phyloP scores from a whole-genome alignment of 2,797 vertebrate species.

The Lutjanus campechanus region DNA sequence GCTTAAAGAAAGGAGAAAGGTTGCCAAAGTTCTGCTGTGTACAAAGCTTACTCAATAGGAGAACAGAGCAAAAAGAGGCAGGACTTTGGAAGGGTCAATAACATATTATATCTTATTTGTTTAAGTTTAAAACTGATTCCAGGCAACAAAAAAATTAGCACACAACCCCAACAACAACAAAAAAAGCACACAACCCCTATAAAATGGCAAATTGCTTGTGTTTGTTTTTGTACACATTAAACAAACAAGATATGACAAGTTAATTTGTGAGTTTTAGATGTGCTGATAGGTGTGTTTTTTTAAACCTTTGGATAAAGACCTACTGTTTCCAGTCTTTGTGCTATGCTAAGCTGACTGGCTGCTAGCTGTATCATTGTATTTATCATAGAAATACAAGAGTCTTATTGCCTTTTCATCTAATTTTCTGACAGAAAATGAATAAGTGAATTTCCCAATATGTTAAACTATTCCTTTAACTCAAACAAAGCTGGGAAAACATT shows the following conservation, averaged over 20 bases:
- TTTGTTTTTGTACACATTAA: background rate
- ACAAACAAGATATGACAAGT: background rate
- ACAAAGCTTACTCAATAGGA: too few species aligned
- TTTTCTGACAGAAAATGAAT: background rate
- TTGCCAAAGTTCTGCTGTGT: too few species aligned
- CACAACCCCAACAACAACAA: background rate
- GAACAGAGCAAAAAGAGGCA: too few species aligned
- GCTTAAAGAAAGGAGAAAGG: too few species aligned
- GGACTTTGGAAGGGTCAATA: too few species aligned
- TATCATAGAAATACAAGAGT: background rate
- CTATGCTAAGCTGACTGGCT: background rate
- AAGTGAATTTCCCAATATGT: constrained; percentile 1
- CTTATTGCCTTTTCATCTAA: background rate
- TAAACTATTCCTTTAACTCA: background rate
- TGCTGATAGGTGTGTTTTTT: too few species aligned
- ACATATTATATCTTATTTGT: background rate
- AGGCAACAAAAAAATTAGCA: background rate
- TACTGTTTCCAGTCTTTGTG: background rate
- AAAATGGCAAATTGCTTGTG: background rate
- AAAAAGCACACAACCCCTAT: background rate
- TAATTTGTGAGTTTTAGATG: too few species aligned
- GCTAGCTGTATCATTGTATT: background rate
- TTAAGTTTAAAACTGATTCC: background rate
- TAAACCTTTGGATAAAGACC: too few species aligned
- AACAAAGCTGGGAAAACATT: constrained; percentile 32